A percentile compares a stretch with the other conserved stretches of the same genome.
Evolutionary conservation across 2,888 invertebrate species (phyloP).

Genomic region (Zhuqinia jingwanae): DNA sequence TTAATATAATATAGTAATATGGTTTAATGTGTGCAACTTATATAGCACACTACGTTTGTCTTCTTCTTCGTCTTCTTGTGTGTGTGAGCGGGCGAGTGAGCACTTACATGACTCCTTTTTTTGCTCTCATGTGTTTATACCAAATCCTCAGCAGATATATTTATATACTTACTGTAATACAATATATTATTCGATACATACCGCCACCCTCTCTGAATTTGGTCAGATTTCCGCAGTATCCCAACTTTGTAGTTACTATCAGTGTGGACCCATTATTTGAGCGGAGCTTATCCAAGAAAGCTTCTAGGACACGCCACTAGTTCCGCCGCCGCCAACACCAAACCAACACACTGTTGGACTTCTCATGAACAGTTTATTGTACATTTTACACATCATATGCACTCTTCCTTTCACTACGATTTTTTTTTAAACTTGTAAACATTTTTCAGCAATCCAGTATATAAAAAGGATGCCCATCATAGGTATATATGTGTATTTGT

Average conservation of each 20-base stretch:
- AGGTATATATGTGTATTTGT: background rate
- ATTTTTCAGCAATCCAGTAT: background rate
- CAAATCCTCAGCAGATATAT: background rate
- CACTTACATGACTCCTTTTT: background rate
- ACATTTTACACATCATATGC: constrained; percentile 15
- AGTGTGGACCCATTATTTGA: constrained; percentile 29
- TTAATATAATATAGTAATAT: too few species aligned
- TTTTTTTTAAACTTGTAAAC: constrained; percentile 28
- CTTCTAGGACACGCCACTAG: constrained; percentile 20
- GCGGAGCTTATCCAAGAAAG: constrained; percentile 49
- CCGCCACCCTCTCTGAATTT: constrained; percentile 32
- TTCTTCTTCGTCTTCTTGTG: background rate
- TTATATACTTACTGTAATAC: background rate
- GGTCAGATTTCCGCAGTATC: constrained; percentile 63
- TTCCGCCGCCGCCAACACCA: background rate
- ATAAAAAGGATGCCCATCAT: too few species aligned
- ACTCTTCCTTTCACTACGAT: background rate
- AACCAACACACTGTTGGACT: constrained; percentile 47
- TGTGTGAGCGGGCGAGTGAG: too few species aligned
- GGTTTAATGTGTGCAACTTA: background rate
- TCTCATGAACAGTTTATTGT: constrained; percentile 53
- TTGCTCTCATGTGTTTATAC: constrained; percentile 43
- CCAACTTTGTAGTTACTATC: constrained; percentile 43
- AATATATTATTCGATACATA: background rate
- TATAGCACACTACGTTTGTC: background rate